Evolutionary conservation across 1,140 invertebrate genomes (phyloP).

Genomic region (Subanguina moxae): DNA sequence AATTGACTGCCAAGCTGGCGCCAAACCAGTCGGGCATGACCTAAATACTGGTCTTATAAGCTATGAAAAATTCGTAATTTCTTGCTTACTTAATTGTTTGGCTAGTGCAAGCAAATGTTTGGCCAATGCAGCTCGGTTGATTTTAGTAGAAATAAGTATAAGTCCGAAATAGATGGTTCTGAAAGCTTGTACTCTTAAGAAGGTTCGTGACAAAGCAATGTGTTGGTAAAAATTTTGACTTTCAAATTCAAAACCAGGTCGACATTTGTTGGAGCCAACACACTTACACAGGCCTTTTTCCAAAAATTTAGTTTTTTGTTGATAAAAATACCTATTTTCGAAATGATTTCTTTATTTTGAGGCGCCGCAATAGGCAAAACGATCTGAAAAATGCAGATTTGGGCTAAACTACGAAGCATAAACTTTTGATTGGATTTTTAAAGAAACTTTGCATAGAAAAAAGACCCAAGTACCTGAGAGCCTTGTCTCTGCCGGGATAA

Average conservation of each 20-base stretch:
- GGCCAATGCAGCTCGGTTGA: slow-evolving; percentile 1
- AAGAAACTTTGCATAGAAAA: no score
- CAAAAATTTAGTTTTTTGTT: no score
- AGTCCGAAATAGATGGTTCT: slow-evolving; percentile 3
- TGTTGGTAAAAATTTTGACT: no score
- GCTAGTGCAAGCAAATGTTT: slow-evolving; percentile 1
- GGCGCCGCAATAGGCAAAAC: no score
- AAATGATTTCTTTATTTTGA: no score
- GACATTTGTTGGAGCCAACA: no score
- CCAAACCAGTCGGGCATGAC: not conserved
- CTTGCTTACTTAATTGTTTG: not conserved
- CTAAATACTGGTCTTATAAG: not conserved
- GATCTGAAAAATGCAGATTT: no score
- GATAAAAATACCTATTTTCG: not conserved
- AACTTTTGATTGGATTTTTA: no score
- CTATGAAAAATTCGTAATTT: not conserved
- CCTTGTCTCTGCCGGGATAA: not conserved
- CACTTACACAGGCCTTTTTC: no score
- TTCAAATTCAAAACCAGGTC: no score
- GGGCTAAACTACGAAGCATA: no score
- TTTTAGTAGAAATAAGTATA: not conserved
- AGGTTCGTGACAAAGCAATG: no score
- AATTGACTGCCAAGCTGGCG: not conserved
- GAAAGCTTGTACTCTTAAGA: not conserved
- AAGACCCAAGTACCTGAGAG: not conserved